phyloP scores from a whole-genome alignment of 2,113 vertebrate species.

The Hucho hucho region DNA sequence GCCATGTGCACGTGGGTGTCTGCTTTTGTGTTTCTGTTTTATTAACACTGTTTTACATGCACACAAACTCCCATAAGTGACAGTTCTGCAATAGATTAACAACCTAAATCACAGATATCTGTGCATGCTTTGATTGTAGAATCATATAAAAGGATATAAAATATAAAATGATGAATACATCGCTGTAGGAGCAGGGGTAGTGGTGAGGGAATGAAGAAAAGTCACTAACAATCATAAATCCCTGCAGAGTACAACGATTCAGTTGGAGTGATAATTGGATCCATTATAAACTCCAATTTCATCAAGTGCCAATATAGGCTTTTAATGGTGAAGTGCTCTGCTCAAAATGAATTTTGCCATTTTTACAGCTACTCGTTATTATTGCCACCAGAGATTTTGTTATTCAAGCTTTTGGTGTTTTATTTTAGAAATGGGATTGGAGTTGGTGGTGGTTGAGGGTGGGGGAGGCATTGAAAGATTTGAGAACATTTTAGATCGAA shows the following conservation, averaged over 20 bases:
- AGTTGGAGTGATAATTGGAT: constrained; percentile 25
- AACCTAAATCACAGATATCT: too few relatives aligned
- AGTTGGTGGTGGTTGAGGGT: too few relatives aligned
- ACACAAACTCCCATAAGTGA: too few relatives aligned
- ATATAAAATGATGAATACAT: too few relatives aligned
- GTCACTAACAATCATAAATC: not conserved
- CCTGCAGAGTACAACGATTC: not conserved
- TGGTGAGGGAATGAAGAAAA: too few relatives aligned
- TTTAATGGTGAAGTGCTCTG: not conserved
- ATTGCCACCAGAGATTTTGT: not conserved
- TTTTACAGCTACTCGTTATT: not conserved
- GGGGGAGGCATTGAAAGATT: too few relatives aligned
- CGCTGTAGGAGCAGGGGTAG: too few relatives aligned
- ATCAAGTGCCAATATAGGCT: constrained; percentile 25
- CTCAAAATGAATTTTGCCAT: not conserved
- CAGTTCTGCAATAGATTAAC: too few relatives aligned
- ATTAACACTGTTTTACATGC: too few relatives aligned
- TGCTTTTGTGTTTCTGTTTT: constrained; percentile 21
- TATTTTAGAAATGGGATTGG: not conserved
- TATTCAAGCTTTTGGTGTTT: constrained; percentile 7
- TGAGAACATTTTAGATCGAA: too few relatives aligned
- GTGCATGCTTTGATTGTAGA: too few relatives aligned
- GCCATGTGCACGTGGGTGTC: not conserved
- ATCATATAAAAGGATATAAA: too few relatives aligned
- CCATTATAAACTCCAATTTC: constrained; percentile 24